Percentiles rank a stretch among this genome's conserved stretches.
These are phyloP conservation scores for Gadopsis marmoratus DNA, from an alignment of 2,797 vertebrate genomes.

Conservation along the genomic window DNA sequence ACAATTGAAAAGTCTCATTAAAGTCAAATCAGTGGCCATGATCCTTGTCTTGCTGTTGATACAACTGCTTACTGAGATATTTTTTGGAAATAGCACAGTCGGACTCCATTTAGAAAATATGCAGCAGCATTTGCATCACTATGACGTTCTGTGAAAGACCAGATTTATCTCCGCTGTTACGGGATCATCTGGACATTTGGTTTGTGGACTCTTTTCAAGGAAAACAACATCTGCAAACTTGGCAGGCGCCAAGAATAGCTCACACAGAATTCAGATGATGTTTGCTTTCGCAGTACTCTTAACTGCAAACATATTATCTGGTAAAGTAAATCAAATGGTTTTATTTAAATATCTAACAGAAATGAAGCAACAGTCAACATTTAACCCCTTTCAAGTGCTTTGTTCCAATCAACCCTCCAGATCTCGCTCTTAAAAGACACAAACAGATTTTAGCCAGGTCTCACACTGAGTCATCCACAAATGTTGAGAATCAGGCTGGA, in stretches of 20 bases:
- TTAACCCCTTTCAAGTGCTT: too few species aligned
- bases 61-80: conserved; percentile 16
- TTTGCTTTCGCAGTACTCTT: conserved; percentile 29
- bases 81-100: background rate
- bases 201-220: conserved; percentile 48
- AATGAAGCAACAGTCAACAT: background rate
- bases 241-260: conserved; percentile 38
- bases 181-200: conserved; percentile 25
- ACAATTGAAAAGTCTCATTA: conserved; percentile 41
- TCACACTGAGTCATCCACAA: conserved; percentile 50
- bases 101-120: background rate
- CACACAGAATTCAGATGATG: conserved; percentile 30
- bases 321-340: conserved; percentile 14
- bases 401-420: background rate
- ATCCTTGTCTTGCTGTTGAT: conserved; percentile 23
- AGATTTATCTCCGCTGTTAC: background rate
- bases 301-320: conserved; percentile 38
- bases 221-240: conserved; percentile 51
- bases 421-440: conserved; percentile 10
- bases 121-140: background rate
- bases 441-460: conserved; percentile 29
- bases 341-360: conserved; percentile 19
- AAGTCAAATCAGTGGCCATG: conserved; percentile 41
- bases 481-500: conserved; percentile 38
- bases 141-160: background rate